Conservation (phyloP, 2,113 vertebrate genomes). For the Orthonyx spaldingii region DNA sequence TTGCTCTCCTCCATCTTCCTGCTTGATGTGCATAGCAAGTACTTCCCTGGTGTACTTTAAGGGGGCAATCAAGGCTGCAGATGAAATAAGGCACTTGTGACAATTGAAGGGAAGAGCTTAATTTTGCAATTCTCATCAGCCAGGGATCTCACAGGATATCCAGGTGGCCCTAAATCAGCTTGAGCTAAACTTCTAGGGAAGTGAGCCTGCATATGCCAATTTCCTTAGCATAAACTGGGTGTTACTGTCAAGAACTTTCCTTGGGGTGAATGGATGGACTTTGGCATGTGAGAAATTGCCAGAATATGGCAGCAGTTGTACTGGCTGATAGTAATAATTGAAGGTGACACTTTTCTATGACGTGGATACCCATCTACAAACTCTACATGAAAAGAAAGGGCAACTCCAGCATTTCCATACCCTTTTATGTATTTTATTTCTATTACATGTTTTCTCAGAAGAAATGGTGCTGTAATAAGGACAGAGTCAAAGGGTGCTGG, state of each 20-base stretch:
- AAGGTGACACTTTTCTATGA: neutral
- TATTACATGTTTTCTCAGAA: neutral
- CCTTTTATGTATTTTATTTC: neutral
- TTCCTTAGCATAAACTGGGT: neutral
- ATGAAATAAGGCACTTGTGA: neutral
- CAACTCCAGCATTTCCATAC: neutral
- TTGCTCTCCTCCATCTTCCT: neutral
- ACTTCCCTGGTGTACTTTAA: conserved; percentile 35
- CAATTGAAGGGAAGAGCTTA: conserved; percentile 22
- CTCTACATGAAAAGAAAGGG: neutral
- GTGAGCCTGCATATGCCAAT: neutral
- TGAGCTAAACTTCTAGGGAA: neutral
- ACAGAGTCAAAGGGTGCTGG: neutral
- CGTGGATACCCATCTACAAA: neutral
- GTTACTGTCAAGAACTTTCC: neutral
- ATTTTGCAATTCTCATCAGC: conserved; percentile 26
- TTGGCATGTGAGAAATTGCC: neutral
- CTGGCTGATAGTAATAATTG: neutral
- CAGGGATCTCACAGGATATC: neutral
- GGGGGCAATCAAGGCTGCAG: conserved; percentile 39
- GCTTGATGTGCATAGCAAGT: conserved; percentile 22
- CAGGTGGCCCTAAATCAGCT: conserved; percentile 20
- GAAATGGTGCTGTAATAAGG: neutral
- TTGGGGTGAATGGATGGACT: neutral
- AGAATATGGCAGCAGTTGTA: neutral